Evolutionary conservation across 2,113 vertebrate genomes (phyloP), one percentile per base, ranked within the genome.

Genomic region (Amazona vittata): DNA sequence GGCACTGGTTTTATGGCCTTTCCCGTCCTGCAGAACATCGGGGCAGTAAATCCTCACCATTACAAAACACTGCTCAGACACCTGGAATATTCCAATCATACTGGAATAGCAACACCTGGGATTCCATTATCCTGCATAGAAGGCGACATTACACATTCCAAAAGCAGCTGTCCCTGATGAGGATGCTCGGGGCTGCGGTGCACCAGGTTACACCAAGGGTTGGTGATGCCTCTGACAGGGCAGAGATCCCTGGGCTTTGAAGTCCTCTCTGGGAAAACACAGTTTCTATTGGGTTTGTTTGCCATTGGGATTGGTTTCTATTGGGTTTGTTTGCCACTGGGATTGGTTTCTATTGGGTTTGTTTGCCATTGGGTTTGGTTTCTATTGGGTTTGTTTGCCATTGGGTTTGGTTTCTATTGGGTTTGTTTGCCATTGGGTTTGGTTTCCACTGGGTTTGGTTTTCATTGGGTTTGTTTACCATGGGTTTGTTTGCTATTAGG

Each of bases 141-240:
- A 15, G 39, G 13, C 17, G 17, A 5, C 8, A 9, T 6, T 17
- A 2, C 13, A 59, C 57, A 35, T 35, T 35, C 13, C 21, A 8
- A 39, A 39, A 33, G 33, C 9, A 0, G 11, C 35, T 28, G 33
- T 19, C n/a, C 19, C 53, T 21, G 33, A 49, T 8, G 37, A 11
- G 47, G 28, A 1, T 9, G 29, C 1, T 4, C 0, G 8, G 35
- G n/a, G 49, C 49, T 15, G 46, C 5, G 26, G 31, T 14, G 8
- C 20, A 39, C 35, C 53, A 37, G n/a, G 18, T n/a, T 8, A 6
- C 41, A 2, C 16, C 0, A 12, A 9, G 31, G 41, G 77, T 6
- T 24, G 25, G 26, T 3, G 1, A 6, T 13, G 22, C 39, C 49
- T 25, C 73, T 0, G 12, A 8, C 41, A 25, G 25, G 28, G 26